Conservation (phyloP, 2,888 invertebrate genomes). For the Epirrhoe tristata region DNA sequence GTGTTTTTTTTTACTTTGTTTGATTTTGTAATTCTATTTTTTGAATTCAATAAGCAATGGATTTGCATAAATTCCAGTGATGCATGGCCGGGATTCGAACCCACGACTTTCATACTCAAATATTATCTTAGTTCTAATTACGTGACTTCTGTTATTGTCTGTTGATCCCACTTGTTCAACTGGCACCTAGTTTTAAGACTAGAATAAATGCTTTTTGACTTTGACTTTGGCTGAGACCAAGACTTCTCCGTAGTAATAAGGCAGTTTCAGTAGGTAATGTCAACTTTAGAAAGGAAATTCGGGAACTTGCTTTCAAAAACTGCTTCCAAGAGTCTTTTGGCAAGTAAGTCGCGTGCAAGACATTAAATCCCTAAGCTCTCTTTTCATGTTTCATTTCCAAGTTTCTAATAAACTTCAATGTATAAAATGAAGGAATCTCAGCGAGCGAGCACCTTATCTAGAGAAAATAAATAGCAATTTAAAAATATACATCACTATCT, state of each 20-base stretch:
- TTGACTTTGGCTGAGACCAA: no score
- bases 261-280: no score
- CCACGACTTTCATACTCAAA: no score
- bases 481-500: slow-evolving; percentile 58
- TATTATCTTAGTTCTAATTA: no score
- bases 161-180: no score
- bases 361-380: slow-evolving; percentile 37
- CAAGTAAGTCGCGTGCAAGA: slow-evolving; percentile 17
- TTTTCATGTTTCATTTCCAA: slow-evolving; percentile 51
- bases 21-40: neutral
- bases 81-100: no score
- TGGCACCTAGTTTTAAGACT: no score
- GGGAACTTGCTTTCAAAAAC: neutral
- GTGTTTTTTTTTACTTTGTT: neutral
- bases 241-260: no score
- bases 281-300: no score
- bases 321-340: neutral
- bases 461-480: slow-evolving; percentile 74
- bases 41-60: neutral
- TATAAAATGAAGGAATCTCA: slow-evolving; percentile 50
- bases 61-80: neutral
- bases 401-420: slow-evolving; percentile 55
- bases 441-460: slow-evolving; percentile 55
- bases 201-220: no score
- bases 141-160: no score